Evolutionary conservation across 1,140 invertebrate genomes (phyloP).

Genomic region (Lordiphosa mommai): DNA sequence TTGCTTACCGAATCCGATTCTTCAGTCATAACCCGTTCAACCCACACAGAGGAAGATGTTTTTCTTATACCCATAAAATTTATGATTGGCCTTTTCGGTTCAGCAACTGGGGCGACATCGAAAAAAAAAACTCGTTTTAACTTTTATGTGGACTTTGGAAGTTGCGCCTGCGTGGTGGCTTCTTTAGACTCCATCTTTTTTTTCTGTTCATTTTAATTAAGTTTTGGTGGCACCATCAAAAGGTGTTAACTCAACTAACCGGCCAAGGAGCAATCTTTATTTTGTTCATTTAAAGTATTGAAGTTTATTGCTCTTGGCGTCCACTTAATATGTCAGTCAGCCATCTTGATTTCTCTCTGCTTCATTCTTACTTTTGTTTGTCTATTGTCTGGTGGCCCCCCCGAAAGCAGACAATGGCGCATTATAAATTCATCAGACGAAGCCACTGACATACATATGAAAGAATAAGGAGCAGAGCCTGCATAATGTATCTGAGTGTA

Average conservation of each 20-base stretch:
- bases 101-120: slow-evolving; percentile 39
- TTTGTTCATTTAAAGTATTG: slow-evolving; percentile 39
- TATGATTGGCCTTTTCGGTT: slow-evolving; percentile 65
- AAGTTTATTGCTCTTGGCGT: slow-evolving; percentile 44
- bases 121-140: slow-evolving; percentile 50
- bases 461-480: slow-evolving; percentile 18
- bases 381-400: slow-evolving; percentile 57
- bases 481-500: slow-evolving; percentile 57
- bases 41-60: slow-evolving; percentile 3
- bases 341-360: slow-evolving; percentile 32
- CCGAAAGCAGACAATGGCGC: slow-evolving; percentile 58
- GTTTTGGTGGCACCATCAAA: slow-evolving; percentile 20
- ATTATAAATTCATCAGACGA: slow-evolving; percentile 76
- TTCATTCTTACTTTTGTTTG: slow-evolving; percentile 45
- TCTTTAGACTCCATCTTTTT: not conserved
- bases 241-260: slow-evolving; percentile 44
- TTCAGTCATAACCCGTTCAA: not conserved
- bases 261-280: slow-evolving; percentile 14
- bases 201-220: slow-evolving; percentile 57
- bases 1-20: no score
- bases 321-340: slow-evolving; percentile 57
- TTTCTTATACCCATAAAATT: slow-evolving; percentile 55
- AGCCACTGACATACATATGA: slow-evolving; percentile 30
- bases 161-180: not conserved
- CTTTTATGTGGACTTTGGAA: no score